Percentiles rank a stretch among this genome's conserved stretches.
Conservation (phyloP, 2,797 vertebrate species). For the Semaprochilodus insignis region DNA sequence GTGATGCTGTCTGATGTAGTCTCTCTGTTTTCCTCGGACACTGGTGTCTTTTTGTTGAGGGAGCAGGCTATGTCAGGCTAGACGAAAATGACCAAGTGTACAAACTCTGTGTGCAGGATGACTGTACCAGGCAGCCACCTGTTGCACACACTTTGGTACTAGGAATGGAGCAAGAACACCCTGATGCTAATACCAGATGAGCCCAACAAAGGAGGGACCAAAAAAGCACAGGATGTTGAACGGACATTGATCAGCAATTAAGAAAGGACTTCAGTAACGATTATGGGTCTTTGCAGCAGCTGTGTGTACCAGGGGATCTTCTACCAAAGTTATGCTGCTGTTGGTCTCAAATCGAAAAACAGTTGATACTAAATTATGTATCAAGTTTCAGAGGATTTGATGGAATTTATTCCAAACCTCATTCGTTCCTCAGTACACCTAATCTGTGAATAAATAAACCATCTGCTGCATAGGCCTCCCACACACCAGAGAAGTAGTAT, state of each 20-base stretch:
- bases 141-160: constrained; percentile 31
- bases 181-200: constrained; percentile 52
- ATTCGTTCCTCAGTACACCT: constrained; percentile 39
- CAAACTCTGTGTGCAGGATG: background rate
- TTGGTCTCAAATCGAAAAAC: background rate
- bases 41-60: background rate
- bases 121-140: constrained; percentile 47
- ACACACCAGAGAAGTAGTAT: constrained; percentile 44
- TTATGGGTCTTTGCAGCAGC: constrained; percentile 6
- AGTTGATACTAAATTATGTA: background rate
- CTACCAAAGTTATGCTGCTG: background rate
- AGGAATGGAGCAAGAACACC: constrained; percentile 23
- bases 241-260: constrained; percentile 52
- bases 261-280: constrained; percentile 27
- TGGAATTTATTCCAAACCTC: constrained; percentile 14
- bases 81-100: constrained; percentile 35
- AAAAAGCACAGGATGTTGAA: constrained; percentile 47
- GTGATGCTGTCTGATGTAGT: background rate
- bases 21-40: constrained; percentile 1
- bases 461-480: constrained; percentile 45
- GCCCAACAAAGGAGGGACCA: constrained; percentile 27
- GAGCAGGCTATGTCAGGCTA: constrained; percentile 3
- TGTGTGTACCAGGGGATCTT: background rate
- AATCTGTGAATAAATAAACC: constrained; percentile 50
- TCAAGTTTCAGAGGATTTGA: background rate